Base-by-base conservation (phyloP, 1,140 invertebrate genomes). In the Pseudomyrmex pallidus region DNA sequence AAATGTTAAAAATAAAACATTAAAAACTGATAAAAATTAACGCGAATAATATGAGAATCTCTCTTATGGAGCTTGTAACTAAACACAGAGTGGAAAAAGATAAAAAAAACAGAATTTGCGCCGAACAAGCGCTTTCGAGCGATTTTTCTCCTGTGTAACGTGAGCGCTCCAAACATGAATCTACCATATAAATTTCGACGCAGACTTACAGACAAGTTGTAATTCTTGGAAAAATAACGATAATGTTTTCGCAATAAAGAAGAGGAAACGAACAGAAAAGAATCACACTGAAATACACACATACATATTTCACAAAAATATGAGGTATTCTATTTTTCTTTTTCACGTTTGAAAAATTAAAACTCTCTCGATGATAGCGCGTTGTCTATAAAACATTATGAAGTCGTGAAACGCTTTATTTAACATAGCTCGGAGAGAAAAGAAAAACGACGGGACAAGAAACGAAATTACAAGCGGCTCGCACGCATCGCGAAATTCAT, bases 141-240 rank as follows among this genome's bases (percentile, higher is more conserved):
- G 73, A 74, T 74, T 74, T 74, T 74, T 74, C 73, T 74, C 48
- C 63, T 74, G 59, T 64, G 73, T 17, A 74, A 64, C 73, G 52
- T 15, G 46, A 74, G 5, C 15, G 59, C 46, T 64, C 59, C 22
- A 57, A 57, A 22, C 72, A 62, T 74, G 57, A 63, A 22, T 10
- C 61, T 20, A 63, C 25, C 61, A 25, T 46, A 74, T 52, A 74
- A 74, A 74, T 61, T 74, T 64, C 22, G 22, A 50, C 10, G 13
- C 46, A 22, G 15, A 74, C 25, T 74, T 46, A 74, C 56, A 74
- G 59, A 64, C 44, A 64, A 25, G 61, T 50, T 63, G 63, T 22
- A 74, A 74, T 64, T 52, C 59, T 17, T n/a, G 22, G 22, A 74
- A 20, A 74, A 63, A 64, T 64, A 22, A 64, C 35, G 35, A 35